Conservation (phyloP, 2,113 vertebrate genomes). For the Orthonyx spaldingii region DNA sequence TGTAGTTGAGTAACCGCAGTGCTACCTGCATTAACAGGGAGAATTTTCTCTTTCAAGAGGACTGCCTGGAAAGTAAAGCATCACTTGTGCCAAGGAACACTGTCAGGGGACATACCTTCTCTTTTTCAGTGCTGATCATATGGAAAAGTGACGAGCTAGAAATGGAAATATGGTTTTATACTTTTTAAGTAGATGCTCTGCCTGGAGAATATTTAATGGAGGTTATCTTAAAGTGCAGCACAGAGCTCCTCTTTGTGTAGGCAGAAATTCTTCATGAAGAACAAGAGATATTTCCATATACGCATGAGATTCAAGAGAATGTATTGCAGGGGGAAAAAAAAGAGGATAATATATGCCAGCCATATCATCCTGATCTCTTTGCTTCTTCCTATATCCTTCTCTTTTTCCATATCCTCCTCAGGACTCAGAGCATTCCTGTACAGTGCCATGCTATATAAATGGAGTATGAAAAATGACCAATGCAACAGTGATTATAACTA, state of each 20-base stretch:
- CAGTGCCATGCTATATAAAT: neutral
- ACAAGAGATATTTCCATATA: neutral
- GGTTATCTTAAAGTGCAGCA: neutral
- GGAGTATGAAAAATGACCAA: neutral
- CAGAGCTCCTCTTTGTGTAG: neutral
- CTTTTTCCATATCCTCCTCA: neutral
- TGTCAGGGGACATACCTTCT: neutral
- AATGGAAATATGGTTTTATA: neutral
- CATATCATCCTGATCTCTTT: neutral
- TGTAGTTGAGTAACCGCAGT: neutral
- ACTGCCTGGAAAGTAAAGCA: neutral
- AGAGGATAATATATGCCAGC: neutral
- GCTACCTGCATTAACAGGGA: neutral
- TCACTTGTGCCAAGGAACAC: neutral
- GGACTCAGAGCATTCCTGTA: neutral
- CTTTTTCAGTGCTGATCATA: neutral
- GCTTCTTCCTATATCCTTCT: neutral
- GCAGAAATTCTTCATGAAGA: neutral
- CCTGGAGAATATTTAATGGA: neutral
- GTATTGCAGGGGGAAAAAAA: fast-evolving
- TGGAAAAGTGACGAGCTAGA: neutral
- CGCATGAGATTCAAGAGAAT: neutral
- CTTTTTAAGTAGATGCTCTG: neutral
- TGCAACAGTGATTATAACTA: neutral
- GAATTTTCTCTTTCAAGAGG: slow-evolving; percentile 26